Evolutionary conservation across 2,888 invertebrate genomes (phyloP), one percentile per base, ranked within the genome.

Genomic region (Tenthredo amoena): DNA sequence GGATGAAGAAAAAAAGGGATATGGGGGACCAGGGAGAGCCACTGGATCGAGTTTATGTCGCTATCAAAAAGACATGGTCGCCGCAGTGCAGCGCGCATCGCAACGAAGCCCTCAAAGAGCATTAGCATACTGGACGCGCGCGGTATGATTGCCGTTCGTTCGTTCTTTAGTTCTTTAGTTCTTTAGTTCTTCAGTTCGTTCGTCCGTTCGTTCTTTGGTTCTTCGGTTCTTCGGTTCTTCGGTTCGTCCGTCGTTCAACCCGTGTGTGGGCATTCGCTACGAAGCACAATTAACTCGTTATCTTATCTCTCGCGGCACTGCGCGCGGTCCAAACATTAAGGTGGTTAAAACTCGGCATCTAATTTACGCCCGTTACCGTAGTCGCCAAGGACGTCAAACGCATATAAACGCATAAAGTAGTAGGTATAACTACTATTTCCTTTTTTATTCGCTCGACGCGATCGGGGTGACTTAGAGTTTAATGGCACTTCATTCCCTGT

Each of bases 251-350:
- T 21, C 91, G 88, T 86, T 85, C 86, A 88, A 90, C 90, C 92
- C 91, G 92, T 92, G 92, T 92, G 92, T 92, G 92, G 92, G 92
- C 93, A 92, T 89, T 89, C 83, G 71, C 83, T 91, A 91, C 92
- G 91, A 92, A 91, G 93, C 93, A 93, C 93, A 93, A 93, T 93
- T 93, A 93, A 93, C 93, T 93, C 92, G 93, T 93, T 93, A 93
- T 93, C 93, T 93, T 93, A 93, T 93, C 93, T 93, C 93, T 92
- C 89, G 89, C 85, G 81, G 83, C 88, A 88, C 89, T 89, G 88
- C 88, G 90, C 88, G 88, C 89, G 90, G 90, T 90, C 92, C 91
- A 92, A 92, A 93, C 93, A 92, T 92, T 91, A 92, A 92, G 91
- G 92, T 91, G 92, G 93, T 91, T 83, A 65, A 83, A 71, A 92